Percentiles rank a stretch among this genome's conserved stretches.
Conservation (phyloP, 2,113 vertebrate genomes). For the Scytalopus superciliaris region DNA sequence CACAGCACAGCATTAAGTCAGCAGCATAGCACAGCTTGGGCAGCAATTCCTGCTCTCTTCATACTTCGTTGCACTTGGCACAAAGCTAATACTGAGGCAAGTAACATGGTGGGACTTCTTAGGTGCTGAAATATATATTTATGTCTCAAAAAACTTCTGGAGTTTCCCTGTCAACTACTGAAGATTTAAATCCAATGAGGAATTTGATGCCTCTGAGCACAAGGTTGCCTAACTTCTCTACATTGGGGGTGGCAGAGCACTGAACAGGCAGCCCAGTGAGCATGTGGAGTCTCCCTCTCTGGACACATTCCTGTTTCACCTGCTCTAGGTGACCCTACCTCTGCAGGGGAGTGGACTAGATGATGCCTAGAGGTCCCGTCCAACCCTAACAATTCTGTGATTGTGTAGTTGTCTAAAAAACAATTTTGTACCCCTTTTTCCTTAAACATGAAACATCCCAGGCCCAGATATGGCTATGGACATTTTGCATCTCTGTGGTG, state of each 20-base stretch:
- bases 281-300: neutral
- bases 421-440: neutral
- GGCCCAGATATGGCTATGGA: neutral
- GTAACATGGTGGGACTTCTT: neutral
- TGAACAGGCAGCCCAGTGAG: neutral
- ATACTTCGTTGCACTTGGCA: neutral
- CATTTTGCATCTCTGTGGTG: fast-evolving
- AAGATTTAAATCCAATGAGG: neutral
- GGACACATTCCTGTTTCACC: neutral
- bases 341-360: neutral
- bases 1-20: neutral
- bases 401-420: neutral
- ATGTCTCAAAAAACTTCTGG: neutral
- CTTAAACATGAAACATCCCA: neutral
- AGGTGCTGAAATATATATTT: neutral
- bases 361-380: neutral
- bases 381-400: neutral
- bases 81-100: neutral
- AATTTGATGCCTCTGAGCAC: neutral
- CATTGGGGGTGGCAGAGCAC: neutral
- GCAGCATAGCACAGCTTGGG: neutral
- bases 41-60: neutral
- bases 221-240: neutral
- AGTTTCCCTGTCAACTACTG: neutral
- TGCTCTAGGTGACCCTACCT: neutral